A percentile compares a stretch with the other conserved stretches of the same genome.
These are phyloP conservation scores for Mesorhabditis belari DNA, from an alignment of 2,888 invertebrate genomes.

Conservation along the genomic window DNA sequence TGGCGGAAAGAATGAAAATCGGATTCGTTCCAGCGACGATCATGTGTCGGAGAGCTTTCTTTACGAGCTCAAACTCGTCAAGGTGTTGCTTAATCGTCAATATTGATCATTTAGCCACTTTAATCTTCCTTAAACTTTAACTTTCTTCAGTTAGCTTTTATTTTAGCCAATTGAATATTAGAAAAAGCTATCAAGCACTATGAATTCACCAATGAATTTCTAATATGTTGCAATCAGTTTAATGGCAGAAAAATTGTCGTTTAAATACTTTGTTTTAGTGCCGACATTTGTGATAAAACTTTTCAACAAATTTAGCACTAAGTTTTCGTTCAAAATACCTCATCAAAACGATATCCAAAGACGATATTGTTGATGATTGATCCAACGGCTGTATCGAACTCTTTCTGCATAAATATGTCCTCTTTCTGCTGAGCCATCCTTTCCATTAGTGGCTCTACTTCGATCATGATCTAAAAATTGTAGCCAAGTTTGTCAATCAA, in stretches of 20 bases:
- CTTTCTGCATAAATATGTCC: background rate
- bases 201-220: background rate
- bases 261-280: no score
- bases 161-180: no score
- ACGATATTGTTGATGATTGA: conserved; percentile 25
- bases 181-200: no score
- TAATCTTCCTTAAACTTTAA: no score
- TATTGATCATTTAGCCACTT: no score
- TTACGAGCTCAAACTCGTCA: background rate
- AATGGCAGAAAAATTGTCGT: no score
- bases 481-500: background rate
- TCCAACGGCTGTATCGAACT: conserved; percentile 18
- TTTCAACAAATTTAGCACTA: no score
- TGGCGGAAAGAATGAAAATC: background rate
- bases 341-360: conserved; percentile 26
- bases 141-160: no score
- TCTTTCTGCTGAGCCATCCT: background rate
- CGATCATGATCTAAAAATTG: background rate
- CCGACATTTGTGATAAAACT: no score
- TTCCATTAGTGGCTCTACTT: background rate
- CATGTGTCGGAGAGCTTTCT: background rate
- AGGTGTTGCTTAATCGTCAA: background rate
- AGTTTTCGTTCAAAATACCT: conserved; percentile 2
- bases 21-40: background rate
- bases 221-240: no score